Base-by-base conservation (phyloP, 2,888 invertebrate genomes). In the Idaea biselata region DNA sequence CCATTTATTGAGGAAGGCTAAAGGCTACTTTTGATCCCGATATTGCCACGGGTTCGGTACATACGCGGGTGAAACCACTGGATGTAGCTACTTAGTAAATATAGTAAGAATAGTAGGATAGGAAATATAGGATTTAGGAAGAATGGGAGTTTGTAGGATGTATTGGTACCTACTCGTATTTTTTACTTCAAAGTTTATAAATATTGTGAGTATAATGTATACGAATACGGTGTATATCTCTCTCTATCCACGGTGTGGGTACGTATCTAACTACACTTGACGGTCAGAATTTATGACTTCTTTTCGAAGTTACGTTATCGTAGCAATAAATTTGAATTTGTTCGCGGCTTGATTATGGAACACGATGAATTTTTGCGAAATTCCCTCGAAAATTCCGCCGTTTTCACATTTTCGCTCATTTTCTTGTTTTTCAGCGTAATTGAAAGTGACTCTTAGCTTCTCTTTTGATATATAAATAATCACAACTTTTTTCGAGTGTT, bases 291-390 rank as follows among this genome's bases (percentile, higher is more conserved):
- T 86, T 87, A 87, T 84, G 81, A 85, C 83, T 79, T 83, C 87
- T 84, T 81, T 84, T 81, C 82, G 79, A 82, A 88, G 86, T 88
- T 84, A 75, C 74, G 82, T 86, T 90, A 88, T 89, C 88, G 81
- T 79, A 58, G 81, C 78, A 77, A 88, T 90, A 89, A 89, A 90
- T 91, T 87, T 80, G 78, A 84, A 82, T 88, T 88, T 84, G 71
- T 69, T 70, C 63, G 71, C 72, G 77, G 72, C 74, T 77, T 79
- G 75, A 79, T 82, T 81, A 79, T 74, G 74, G 68, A 73, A 64
- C 69, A 60, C 63, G 68, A 58, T 62, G 67, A 72, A 73, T 67
- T 74, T 25, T 71, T 71, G 67, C 62, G 64, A 70, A 73, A 71
- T 69, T 73, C 63, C 66, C 62, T 62, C 64, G 58, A 58, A 63